A percentile compares a stretch with the other conserved stretches of the same genome.
These are phyloP conservation scores for Sepioteuthis lessoniana DNA, from an alignment of 2,888 invertebrate genomes.

Conservation along the genomic window DNA sequence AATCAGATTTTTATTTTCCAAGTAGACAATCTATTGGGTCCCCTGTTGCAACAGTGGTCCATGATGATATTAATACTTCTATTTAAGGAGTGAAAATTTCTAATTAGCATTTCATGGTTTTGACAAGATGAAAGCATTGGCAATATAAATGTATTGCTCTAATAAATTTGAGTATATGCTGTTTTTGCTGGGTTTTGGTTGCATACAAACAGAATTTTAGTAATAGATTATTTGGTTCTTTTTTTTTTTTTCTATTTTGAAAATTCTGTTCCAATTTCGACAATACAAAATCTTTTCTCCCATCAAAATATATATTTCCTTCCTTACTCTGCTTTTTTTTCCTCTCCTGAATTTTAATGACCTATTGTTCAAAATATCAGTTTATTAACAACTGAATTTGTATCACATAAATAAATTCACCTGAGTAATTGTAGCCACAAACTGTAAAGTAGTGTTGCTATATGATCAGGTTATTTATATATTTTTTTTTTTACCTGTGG, in stretches of 20 bases:
- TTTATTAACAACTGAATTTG: not conserved
- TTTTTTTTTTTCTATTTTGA: not conserved
- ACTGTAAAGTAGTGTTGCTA: constrained; percentile 17
- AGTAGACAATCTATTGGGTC: too few species aligned
- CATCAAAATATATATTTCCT: not conserved
- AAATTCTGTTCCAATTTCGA: not conserved
- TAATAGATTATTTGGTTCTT: not conserved
- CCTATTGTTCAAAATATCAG: not conserved
- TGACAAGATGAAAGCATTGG: too few species aligned
- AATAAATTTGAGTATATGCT: too few species aligned
- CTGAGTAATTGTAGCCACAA: constrained; percentile 18
- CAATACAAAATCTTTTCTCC: not conserved
- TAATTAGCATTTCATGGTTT: too few species aligned
- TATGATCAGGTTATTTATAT: not conserved
- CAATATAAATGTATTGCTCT: too few species aligned
- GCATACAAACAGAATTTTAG: too few species aligned
- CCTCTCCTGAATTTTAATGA: not conserved
- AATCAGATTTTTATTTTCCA: too few species aligned
- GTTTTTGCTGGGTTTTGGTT: too few species aligned
- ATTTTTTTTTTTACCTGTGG: not conserved
- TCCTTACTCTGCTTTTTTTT: not conserved
- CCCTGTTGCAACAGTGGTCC: too few species aligned
- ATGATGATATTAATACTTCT: too few species aligned
- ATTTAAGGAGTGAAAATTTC: too few species aligned
- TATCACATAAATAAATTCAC: not conserved